Percentiles rank a stretch among this genome's conserved stretches.
phyloP scores from a whole-genome alignment of 2,888 invertebrate genomes.

The Tholera decimalis region DNA sequence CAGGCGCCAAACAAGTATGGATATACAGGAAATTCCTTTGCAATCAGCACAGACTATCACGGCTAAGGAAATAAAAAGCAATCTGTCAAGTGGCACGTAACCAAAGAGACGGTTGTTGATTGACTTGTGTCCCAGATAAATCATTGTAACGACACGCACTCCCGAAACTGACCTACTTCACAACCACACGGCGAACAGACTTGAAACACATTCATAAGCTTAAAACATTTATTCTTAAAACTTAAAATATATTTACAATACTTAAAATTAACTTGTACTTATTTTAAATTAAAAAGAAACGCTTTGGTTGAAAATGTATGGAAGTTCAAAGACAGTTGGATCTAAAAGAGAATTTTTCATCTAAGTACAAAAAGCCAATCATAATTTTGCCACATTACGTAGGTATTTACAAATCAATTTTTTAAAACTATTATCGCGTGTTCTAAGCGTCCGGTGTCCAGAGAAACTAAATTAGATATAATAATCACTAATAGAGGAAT shows the following conservation, averaged over 20 bases:
- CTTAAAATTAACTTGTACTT: constrained; percentile 38
- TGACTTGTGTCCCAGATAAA: constrained; percentile 62
- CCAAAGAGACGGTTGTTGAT: constrained; percentile 46
- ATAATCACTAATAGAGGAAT: constrained; percentile 75
- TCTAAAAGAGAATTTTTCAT: constrained; percentile 65
- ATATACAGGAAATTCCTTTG: constrained; percentile 36
- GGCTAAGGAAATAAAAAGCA: constrained; percentile 40
- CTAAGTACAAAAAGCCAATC: constrained; percentile 89
- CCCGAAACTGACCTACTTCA: constrained; percentile 60
- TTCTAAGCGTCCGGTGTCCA: constrained; percentile 84
- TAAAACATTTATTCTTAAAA: constrained; percentile 57
- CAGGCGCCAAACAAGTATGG: constrained; percentile 32
- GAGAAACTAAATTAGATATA: constrained; percentile 75
- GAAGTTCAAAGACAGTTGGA: constrained; percentile 55
- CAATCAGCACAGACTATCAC: constrained; percentile 34
- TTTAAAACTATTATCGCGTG: constrained; percentile 84
- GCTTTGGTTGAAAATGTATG: constrained; percentile 60
- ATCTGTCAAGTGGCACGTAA: constrained; percentile 41
- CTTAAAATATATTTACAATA: constrained; percentile 63
- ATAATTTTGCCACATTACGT: constrained; percentile 71
- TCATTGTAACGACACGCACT: constrained; percentile 44
- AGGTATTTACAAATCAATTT: constrained; percentile 68
- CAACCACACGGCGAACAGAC: constrained; percentile 34
- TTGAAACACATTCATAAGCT: constrained; percentile 49
- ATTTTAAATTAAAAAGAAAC: constrained; percentile 44